phyloP scores from a whole-genome alignment of 2,113 vertebrate species.

The Ptilorrhoa leucosticta region DNA sequence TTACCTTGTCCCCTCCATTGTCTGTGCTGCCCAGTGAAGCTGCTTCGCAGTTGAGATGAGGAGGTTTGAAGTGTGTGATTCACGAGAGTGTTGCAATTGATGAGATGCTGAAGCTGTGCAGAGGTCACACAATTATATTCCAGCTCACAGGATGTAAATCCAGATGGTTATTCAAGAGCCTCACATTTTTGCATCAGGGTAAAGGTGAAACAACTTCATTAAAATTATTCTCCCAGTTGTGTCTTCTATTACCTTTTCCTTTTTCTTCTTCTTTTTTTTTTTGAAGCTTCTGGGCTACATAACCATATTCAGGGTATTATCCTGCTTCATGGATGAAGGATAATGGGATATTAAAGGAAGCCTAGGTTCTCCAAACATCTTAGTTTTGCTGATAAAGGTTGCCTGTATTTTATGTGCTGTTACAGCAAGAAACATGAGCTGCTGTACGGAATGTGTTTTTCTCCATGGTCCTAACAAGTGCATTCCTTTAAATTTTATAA shows the following conservation, averaged over 20 bases:
- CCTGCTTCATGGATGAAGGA: not conserved
- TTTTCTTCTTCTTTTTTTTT: not conserved
- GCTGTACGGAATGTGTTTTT: not conserved
- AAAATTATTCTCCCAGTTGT: not conserved
- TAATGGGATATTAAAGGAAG: not conserved
- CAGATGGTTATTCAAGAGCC: conserved; percentile 11
- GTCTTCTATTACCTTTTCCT: not conserved
- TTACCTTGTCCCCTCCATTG: not conserved
- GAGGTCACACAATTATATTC: not conserved
- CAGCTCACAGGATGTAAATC: conserved; percentile 2
- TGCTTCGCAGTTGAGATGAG: not conserved
- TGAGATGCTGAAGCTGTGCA: not conserved
- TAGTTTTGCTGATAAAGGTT: not conserved
- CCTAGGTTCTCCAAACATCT: not conserved
- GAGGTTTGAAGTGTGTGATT: not conserved
- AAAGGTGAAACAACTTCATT: conserved; percentile 34
- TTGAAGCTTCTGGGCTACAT: not conserved
- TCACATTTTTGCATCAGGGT: conserved; percentile 13
- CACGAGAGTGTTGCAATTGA: not conserved
- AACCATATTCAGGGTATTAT: not conserved
- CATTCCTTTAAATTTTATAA: not conserved
- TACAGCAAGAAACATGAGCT: not conserved
- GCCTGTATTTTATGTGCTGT: not conserved
- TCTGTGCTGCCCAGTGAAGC: not conserved
- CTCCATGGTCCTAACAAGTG: not conserved